Evolutionary conservation across 2,113 vertebrate species (phyloP).

Genomic region (Nanger granti): DNA sequence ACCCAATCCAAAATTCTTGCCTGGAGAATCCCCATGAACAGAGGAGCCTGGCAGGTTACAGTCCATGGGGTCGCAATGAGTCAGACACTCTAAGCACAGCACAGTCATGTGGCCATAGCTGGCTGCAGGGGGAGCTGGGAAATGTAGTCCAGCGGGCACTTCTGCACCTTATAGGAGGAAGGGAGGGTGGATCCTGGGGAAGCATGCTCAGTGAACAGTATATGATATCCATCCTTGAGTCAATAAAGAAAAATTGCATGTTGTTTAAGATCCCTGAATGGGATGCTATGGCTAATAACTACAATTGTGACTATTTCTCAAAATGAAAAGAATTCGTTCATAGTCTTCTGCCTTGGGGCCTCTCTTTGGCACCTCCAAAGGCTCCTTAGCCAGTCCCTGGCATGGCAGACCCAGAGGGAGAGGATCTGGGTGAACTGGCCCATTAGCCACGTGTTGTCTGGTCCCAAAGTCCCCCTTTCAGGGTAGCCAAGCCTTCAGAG

Average conservation of each 20-base stretch:
- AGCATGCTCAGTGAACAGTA: background rate
- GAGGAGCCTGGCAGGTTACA: background rate
- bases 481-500: background rate
- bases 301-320: background rate
- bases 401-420: background rate
- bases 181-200: background rate
- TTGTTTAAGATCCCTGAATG: background rate
- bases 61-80: background rate
- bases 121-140: background rate
- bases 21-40: background rate
- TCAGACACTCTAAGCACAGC: background rate
- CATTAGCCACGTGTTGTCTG: accelerated
- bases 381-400: background rate
- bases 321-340: background rate
- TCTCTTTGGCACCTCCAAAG: background rate
- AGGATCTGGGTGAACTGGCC: background rate
- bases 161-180: background rate
- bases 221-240: background rate
- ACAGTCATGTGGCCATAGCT: accelerated
- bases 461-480: background rate
- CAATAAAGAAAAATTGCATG: background rate
- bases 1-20: background rate
- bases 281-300: too few relatives aligned
- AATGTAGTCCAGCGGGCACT: background rate
- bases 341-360: background rate